Percentiles rank a stretch among this genome's conserved stretches.
Conservation (phyloP, 2,113 vertebrate genomes). For the Mastomys coucha region DNA sequence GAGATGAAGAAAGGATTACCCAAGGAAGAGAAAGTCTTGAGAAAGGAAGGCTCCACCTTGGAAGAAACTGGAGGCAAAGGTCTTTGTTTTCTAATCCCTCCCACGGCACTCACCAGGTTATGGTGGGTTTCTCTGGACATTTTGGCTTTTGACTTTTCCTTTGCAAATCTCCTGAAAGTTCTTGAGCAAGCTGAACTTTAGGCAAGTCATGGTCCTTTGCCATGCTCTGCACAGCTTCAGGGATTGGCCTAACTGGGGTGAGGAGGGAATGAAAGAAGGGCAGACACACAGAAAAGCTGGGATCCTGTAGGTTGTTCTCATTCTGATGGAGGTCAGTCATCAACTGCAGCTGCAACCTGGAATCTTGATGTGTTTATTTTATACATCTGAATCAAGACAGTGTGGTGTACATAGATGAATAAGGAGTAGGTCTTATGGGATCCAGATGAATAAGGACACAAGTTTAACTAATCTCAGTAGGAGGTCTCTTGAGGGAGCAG, state of each 20-base stretch:
- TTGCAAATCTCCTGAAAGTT: slow-evolving; percentile 15
- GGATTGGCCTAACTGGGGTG: not conserved
- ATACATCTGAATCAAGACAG: not conserved
- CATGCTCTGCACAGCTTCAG: not conserved
- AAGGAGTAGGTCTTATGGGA: not conserved
- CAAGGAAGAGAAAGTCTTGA: slow-evolving; percentile 25
- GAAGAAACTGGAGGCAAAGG: not conserved
- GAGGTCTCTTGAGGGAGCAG: not conserved
- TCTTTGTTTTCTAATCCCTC: not conserved
- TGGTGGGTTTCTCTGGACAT: not conserved
- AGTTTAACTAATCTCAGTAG: not conserved
- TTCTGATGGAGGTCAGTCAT: too few species aligned
- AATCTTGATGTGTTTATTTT: not conserved
- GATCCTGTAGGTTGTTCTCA: not conserved
- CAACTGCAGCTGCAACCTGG: not conserved
- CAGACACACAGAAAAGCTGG: not conserved
- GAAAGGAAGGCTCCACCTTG: not conserved
- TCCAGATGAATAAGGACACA: not conserved
- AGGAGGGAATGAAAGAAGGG: not conserved
- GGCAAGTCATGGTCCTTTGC: not conserved
- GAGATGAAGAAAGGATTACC: not conserved
- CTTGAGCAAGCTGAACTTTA: slow-evolving; percentile 1
- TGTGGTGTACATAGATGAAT: not conserved
- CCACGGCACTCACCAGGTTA: not conserved
- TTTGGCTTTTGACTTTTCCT: not conserved